phyloP scores from a whole-genome alignment of 2,113 vertebrate species.

The Orthonyx spaldingii region DNA sequence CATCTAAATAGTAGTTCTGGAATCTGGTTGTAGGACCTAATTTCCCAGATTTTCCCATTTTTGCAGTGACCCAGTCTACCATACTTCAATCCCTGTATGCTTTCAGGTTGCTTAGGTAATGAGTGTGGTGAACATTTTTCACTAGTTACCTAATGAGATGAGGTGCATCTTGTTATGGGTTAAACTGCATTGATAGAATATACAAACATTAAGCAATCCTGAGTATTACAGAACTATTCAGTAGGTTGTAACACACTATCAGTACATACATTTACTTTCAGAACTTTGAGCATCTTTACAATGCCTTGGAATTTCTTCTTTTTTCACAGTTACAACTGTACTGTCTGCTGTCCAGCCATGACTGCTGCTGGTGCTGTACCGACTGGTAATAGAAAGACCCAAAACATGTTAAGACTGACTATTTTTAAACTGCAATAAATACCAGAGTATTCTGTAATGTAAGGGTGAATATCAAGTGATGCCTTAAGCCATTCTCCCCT shows the following conservation, averaged over 20 bases:
- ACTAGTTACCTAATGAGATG: neutral
- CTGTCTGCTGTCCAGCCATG: neutral
- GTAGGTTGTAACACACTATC: neutral
- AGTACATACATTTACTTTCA: neutral
- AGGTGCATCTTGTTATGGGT: neutral
- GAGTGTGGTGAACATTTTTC: fast-evolving
- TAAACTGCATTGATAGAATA: neutral
- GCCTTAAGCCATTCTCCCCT: neutral
- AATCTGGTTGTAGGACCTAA: neutral
- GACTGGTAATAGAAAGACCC: neutral
- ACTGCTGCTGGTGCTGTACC: neutral
- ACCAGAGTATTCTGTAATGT: neutral
- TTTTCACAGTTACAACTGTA: neutral
- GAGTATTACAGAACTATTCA: neutral
- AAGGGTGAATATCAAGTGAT: neutral
- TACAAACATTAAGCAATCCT: neutral
- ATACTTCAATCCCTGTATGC: neutral
- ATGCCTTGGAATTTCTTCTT: neutral
- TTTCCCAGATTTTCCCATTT: neutral
- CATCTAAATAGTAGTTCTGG: neutral
- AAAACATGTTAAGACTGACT: neutral
- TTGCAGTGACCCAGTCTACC: neutral
- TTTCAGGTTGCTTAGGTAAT: neutral
- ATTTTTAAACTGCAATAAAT: neutral
- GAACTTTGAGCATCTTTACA: neutral